Percentiles rank a stretch among this genome's conserved stretches.
Evolutionary conservation across 2,888 invertebrate genomes (phyloP).

Genomic region (Thereva unica): DNA sequence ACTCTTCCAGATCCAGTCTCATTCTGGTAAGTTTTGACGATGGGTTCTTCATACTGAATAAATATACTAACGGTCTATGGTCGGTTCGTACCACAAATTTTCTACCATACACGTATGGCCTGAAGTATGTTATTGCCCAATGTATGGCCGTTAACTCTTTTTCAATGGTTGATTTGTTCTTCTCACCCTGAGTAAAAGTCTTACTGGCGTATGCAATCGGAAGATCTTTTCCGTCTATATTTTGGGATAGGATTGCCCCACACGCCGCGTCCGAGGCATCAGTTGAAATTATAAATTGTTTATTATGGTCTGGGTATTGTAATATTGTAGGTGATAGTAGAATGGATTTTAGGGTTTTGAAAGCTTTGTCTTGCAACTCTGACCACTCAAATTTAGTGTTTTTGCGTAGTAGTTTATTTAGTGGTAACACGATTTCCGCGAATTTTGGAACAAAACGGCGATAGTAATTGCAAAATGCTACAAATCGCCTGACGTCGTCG

Average conservation of each 20-base stretch:
- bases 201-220: slow-evolving; percentile 1
- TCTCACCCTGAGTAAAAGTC: not conserved
- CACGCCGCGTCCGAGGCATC: not conserved
- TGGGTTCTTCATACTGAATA: not conserved
- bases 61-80: not conserved
- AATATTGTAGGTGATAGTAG: slow-evolving; percentile 20
- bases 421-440: slow-evolving; percentile 18
- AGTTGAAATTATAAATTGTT: slow-evolving; percentile 17
- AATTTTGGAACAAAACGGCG: slow-evolving; percentile 36
- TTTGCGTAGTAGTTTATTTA: slow-evolving; percentile 33
- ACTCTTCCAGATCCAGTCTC: not conserved
- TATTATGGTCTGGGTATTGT: slow-evolving; percentile 30
- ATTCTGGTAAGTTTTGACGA: slow-evolving; percentile 3
- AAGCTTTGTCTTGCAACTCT: slow-evolving; percentile 6
- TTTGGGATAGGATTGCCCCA: slow-evolving; percentile 6
- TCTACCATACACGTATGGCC: slow-evolving; percentile 2
- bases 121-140: too few relatives aligned
- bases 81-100: slow-evolving; percentile 5
- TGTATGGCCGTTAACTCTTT: slow-evolving; percentile 2
- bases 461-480: too few relatives aligned
- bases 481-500: slow-evolving; percentile 38
- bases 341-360: slow-evolving; percentile 25
- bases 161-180: slow-evolving; percentile 4
- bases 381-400: slow-evolving; percentile 36
- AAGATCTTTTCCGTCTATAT: not conserved